These are phyloP conservation scores for Amblyteles armatorius DNA, from an alignment of 2,888 invertebrate genomes.

Conservation along the genomic window DNA sequence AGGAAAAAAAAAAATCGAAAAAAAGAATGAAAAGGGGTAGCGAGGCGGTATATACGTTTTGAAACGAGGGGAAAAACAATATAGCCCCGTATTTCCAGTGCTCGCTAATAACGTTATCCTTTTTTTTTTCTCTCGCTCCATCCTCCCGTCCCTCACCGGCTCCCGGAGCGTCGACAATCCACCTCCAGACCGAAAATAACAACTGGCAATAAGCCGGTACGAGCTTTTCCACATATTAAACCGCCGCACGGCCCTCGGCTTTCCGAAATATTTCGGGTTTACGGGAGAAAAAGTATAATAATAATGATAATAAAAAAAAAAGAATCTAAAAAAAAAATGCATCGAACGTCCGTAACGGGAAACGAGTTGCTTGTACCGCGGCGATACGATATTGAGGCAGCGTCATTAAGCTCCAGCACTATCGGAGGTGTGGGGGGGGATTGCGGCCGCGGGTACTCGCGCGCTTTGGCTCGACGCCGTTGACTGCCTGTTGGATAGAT, in stretches of 20 bases:
- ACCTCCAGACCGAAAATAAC: constrained; percentile 77
- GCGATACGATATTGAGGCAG: constrained; percentile 79
- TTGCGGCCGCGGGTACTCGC: constrained; percentile 31
- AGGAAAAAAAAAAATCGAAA: not conserved
- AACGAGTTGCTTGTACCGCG: constrained; percentile 58
- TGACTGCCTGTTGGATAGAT: constrained; percentile 58
- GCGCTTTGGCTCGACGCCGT: constrained; percentile 55
- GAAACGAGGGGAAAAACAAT: constrained; percentile 44
- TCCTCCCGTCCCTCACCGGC: constrained; percentile 40
- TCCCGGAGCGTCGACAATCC: constrained; percentile 66
- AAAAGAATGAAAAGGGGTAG: constrained; percentile 1
- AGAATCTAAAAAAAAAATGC: constrained; percentile 58
- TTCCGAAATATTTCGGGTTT: constrained; percentile 68
- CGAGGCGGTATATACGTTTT: constrained; percentile 18
- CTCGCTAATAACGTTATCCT: constrained; percentile 65
- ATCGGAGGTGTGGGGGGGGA: constrained; percentile 48
- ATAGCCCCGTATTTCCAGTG: constrained; percentile 38
- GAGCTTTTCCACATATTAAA: constrained; percentile 82
- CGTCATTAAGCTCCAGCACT: constrained; percentile 75
- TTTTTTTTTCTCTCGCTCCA: constrained; percentile 44
- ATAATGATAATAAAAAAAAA: constrained; percentile 32
- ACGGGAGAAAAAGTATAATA: constrained; percentile 54
- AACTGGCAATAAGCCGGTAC: constrained; percentile 81
- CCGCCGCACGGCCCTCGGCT: constrained; percentile 63
- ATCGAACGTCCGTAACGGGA: constrained; percentile 66